Conservation (phyloP, 2,113 vertebrate species). For the Sander lucioperca region DNA sequence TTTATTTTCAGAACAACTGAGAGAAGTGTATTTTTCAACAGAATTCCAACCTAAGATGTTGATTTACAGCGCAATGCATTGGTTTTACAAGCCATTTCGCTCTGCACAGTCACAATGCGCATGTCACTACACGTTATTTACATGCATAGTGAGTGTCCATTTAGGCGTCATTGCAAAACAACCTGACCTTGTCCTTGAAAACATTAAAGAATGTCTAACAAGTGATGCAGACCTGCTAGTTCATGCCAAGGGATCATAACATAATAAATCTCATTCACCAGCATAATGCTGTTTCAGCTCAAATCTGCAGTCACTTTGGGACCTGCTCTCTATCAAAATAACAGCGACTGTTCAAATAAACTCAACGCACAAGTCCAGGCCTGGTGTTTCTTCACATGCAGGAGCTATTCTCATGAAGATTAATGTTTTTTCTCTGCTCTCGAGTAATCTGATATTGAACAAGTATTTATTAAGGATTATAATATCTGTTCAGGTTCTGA, state of each 20-base stretch:
- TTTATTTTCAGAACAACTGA: neutral
- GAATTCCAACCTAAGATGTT: neutral
- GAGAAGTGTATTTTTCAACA: neutral
- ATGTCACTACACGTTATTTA: conserved; percentile 21
- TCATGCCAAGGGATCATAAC: conserved; percentile 68
- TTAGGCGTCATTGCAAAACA: conserved; percentile 37
- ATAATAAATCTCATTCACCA: conserved; percentile 74
- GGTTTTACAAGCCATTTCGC: neutral
- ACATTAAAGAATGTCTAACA: conserved; percentile 54
- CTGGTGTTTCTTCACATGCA: conserved; percentile 62
- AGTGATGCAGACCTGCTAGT: conserved; percentile 55
- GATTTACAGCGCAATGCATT: neutral
- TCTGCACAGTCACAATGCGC: neutral
- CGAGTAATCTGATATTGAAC: conserved; percentile 61
- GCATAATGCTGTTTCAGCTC: conserved; percentile 73
- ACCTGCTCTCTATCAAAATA: conserved; percentile 76
- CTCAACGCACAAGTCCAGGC: conserved; percentile 72
- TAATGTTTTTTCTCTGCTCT: conserved; percentile 46
- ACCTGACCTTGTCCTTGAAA: conserved; percentile 49
- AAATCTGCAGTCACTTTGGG: conserved; percentile 68
- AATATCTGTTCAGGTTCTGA: conserved; percentile 39
- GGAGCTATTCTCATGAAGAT: conserved; percentile 59
- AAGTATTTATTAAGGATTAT: conserved; percentile 57
- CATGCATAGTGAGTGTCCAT: conserved; percentile 43
- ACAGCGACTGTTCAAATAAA: conserved; percentile 79